Evolutionary conservation across 2,797 vertebrate genomes (phyloP).

Genomic region (Geotrypetes seraphini): DNA sequence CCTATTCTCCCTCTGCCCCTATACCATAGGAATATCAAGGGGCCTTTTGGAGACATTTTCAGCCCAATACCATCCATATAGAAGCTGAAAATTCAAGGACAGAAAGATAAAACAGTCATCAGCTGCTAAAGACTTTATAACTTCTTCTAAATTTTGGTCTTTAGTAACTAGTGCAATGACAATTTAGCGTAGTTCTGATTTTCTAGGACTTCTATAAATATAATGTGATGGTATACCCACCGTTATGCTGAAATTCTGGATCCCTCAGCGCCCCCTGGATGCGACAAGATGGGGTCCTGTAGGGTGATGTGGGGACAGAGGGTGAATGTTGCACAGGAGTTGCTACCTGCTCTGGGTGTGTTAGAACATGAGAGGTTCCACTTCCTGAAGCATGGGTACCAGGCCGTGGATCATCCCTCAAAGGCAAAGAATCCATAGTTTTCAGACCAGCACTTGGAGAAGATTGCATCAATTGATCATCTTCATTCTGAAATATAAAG

Average conservation of each 20-base stretch:
- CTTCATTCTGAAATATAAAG: conserved; percentile 21
- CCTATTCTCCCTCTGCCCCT: no score
- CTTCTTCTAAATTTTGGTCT: no score
- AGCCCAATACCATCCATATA: no score
- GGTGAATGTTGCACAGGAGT: conserved; percentile 4
- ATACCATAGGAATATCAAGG: no score
- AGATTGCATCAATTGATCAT: conserved; percentile 13
- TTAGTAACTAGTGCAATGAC: no score
- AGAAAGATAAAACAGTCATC: no score
- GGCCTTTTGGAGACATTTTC: no score
- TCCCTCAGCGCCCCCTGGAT: conserved; percentile 67
- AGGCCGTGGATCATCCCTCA: conserved; percentile 48
- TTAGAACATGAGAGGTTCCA: conserved; percentile 13
- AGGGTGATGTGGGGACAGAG: conserved; percentile 1
- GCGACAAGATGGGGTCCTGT: conserved; percentile 40
- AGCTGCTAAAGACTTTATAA: no score
- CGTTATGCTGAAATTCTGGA: conserved; percentile 77
- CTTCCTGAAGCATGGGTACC: background rate
- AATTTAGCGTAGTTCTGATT: no score
- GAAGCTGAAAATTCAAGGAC: no score
- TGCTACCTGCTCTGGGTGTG: conserved; percentile 1
- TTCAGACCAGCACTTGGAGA: conserved; percentile 57
- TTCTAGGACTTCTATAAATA: no score
- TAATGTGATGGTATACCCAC: conserved; percentile 35
- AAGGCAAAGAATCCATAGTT: conserved; percentile 63